Evolutionary conservation across 2,113 vertebrate genomes (phyloP).

Genomic region (Prinia subflava): DNA sequence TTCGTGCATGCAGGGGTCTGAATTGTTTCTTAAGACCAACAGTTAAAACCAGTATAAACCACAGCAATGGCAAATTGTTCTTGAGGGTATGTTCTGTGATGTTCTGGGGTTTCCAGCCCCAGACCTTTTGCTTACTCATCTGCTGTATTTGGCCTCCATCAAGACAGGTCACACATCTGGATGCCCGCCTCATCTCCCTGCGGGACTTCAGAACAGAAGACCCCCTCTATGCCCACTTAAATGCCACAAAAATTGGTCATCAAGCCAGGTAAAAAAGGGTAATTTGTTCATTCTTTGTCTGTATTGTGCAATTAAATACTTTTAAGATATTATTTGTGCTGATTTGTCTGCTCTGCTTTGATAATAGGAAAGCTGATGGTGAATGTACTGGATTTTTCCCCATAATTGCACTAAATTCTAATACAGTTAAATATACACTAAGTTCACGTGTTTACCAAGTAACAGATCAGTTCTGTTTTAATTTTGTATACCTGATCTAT

Average conservation of each 20-base stretch:
- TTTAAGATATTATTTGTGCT: neutral
- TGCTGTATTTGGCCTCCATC: neutral
- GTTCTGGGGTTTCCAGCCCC: neutral
- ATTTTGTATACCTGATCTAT: neutral
- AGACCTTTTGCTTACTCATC: neutral
- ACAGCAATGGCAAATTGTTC: neutral
- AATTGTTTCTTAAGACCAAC: neutral
- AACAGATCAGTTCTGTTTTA: neutral
- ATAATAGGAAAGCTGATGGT: neutral
- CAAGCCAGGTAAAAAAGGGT: neutral
- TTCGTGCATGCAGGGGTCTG: neutral
- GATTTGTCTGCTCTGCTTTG: neutral
- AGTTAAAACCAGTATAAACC: neutral
- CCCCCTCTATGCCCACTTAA: neutral
- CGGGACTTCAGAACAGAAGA: neutral
- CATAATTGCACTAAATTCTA: neutral
- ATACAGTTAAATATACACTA: neutral
- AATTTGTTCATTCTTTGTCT: neutral
- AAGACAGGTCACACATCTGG: neutral
- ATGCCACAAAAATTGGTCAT: neutral
- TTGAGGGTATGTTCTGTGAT: neutral
- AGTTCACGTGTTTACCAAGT: neutral
- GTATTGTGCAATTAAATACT: neutral
- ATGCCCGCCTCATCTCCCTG: neutral
- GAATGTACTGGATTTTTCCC: neutral